Evolutionary conservation across 2,797 vertebrate species (phyloP), one percentile per base, ranked within the genome.

Genomic region (Spea hammondii): DNA sequence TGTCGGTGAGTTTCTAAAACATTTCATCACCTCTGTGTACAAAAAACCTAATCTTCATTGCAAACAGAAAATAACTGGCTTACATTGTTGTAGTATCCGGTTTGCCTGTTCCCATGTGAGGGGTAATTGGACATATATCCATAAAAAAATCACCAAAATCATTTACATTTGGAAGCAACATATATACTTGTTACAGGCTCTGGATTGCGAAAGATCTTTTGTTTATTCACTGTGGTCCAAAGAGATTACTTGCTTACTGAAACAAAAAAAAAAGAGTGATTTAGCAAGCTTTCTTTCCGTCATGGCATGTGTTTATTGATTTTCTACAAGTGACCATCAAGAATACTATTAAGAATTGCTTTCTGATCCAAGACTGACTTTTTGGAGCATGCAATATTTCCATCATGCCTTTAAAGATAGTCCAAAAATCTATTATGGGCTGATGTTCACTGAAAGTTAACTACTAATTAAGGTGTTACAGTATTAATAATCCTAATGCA

Each of bases 261-360:
- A 82, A 77, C 73, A 77, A 82, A 77, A 64, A 11, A 54, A 77
- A 66, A 64, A 49, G 57, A 75, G 70, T 81, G 74, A 77, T 73
- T 82, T 73, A 82, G 64, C 45, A 49, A 73, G 44, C 48, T 72
- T 77, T 50, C 54, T 73, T 82, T 68, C 79, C 74, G 69, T 77
- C 55, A 13, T 82, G 65, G 79, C 74, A 81, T 68, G 79, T 72
- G 79, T 82, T 82, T 76, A 77, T 82, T 82, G 79, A 82, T 77
- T 82, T 82, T 77, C 62, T 72, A 72, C 62, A 81, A 77, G 70
- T 62, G 74, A 70, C 72, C 74, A 32, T 76, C 69, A 77, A 68
- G 79, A 55, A 77, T 71, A 47, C 65, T 60, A 72, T 81, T 76
- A 47, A 77, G 62, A 59, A 48, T 72, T 76, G 53, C 62, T 76